Percentiles rank a stretch among this genome's conserved stretches.
Evolutionary conservation across 2,797 vertebrate species (phyloP).

Genomic region (Amniataba percoides): DNA sequence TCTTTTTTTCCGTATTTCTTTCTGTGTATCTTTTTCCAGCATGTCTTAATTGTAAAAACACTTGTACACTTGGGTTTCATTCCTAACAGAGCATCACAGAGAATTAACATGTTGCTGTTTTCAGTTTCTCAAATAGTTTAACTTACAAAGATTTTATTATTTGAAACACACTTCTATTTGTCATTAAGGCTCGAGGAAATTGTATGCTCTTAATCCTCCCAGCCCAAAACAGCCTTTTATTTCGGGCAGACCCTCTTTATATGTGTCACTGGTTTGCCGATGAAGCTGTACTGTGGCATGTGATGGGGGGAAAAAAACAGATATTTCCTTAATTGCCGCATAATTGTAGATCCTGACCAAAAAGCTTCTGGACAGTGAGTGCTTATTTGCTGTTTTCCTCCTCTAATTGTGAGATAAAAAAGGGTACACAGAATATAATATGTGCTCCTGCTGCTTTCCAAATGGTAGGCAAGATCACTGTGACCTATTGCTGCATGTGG

Average conservation of each 20-base stretch:
- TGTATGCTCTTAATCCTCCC: constrained; percentile 4
- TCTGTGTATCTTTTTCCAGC: neutral
- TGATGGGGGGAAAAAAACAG: neutral
- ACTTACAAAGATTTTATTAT: constrained; percentile 1
- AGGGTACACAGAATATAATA: constrained; percentile 29
- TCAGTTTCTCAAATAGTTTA: neutral
- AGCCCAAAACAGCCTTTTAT: neutral
- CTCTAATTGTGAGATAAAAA: constrained; percentile 51
- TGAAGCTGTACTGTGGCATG: neutral
- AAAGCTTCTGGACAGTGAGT: constrained; percentile 40
- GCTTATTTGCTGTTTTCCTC: constrained; percentile 29
- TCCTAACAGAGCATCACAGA: neutral
- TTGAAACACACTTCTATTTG: constrained; percentile 13
- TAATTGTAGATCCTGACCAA: constrained; percentile 32
- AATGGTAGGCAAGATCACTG: constrained; percentile 24
- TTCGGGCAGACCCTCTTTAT: neutral
- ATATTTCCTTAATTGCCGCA: constrained; percentile 34
- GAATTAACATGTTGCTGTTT: neutral
- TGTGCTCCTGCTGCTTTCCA: constrained; percentile 34
- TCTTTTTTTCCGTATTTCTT: neutral
- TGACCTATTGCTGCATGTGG: constrained; percentile 54
- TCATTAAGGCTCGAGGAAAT: neutral
- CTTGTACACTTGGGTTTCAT: neutral
- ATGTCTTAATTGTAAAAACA: neutral
- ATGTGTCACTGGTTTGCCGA: constrained; percentile 23